Evolutionary conservation across 2,113 vertebrate genomes (phyloP), one percentile per base, ranked within the genome.

Genomic region (Motacilla alba): DNA sequence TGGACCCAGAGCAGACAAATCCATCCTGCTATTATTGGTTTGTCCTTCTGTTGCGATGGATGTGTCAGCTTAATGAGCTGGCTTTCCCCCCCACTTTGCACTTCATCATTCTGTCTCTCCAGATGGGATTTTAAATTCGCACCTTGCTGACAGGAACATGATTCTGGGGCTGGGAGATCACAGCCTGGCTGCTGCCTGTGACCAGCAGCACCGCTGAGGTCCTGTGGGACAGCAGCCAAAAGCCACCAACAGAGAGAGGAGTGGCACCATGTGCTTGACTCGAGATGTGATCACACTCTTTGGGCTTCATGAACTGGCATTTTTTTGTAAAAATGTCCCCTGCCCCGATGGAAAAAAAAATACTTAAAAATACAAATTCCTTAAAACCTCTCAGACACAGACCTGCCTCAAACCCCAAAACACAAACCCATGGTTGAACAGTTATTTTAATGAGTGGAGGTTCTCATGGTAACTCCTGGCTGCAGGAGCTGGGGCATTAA

Each of bases 1-100:
- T 11, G 43, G 73, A 59, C 27, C 28, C 1, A 18, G 23, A 33
- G 43, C 23, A 59, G 26, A 13, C 7, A 35, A 44, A 63, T 8
- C 2, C 4, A 15, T 30, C 41, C 20, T 24, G 8, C 7, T 2
- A 1, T 22, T 35, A 2, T 0, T 31, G 50, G 1, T 17, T 20
- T 56, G 12, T 0, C 7, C 30, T 31, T 19, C 27, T 78, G 43
- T 28, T 52, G 22, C 63, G 69, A 67, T 33, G 5, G 20, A 15
- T 23, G 62, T 47, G 37, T 74, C 30, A 21, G n/a, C 14, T 78
- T 81, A 58, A 91, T 78, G 59, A 83, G 35, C 18, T 66, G 28
- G 8, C 23, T 30, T 46, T 5, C 3, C 3, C 2, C 11, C 10
- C 4, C 3, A 1, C 49, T 77, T 86, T 31, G n/a, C 73, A 39